Evolutionary conservation across 2,797 vertebrate species (phyloP).

Genomic region (Avahi laniger): DNA sequence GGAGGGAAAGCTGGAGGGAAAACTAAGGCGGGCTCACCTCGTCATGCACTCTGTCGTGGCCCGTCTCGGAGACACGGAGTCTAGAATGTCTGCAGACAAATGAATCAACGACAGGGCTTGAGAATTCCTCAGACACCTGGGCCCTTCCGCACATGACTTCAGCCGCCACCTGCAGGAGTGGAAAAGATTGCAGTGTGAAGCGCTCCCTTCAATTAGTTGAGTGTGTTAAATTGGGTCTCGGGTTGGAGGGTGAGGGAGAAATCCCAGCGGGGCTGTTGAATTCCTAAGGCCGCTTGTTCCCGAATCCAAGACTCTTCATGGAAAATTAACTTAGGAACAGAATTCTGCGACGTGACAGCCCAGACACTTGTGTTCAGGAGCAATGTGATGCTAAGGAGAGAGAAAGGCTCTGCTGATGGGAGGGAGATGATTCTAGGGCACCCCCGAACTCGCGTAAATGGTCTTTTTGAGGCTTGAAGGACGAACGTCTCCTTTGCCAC

Average conservation of each 20-base stretch:
- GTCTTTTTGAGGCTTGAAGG: background rate
- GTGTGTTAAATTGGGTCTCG: background rate
- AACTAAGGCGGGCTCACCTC: constrained; percentile 59
- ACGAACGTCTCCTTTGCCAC: background rate
- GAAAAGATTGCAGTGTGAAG: background rate
- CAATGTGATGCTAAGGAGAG: background rate
- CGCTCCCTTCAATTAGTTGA: background rate
- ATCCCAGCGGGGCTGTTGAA: background rate
- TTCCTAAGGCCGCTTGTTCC: background rate
- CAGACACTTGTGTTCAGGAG: background rate
- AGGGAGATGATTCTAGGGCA: background rate
- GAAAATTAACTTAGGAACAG: background rate
- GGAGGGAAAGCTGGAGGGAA: constrained; percentile 37
- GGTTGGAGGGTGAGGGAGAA: background rate
- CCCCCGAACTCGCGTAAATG: rapidly evolving
- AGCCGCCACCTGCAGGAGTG: constrained; percentile 61
- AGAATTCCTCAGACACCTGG: constrained; percentile 62
- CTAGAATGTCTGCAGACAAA: constrained; percentile 75
- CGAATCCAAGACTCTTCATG: constrained; percentile 25
- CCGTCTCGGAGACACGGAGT: constrained; percentile 65
- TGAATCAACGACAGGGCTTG: constrained; percentile 33
- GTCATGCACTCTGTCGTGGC: constrained; percentile 71
- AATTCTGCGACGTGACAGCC: background rate
- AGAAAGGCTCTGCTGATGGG: background rate
- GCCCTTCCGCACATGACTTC: constrained; percentile 65